Evolutionary conservation across 2,797 vertebrate genomes (phyloP).

Genomic region (Fundulus diaphanus): DNA sequence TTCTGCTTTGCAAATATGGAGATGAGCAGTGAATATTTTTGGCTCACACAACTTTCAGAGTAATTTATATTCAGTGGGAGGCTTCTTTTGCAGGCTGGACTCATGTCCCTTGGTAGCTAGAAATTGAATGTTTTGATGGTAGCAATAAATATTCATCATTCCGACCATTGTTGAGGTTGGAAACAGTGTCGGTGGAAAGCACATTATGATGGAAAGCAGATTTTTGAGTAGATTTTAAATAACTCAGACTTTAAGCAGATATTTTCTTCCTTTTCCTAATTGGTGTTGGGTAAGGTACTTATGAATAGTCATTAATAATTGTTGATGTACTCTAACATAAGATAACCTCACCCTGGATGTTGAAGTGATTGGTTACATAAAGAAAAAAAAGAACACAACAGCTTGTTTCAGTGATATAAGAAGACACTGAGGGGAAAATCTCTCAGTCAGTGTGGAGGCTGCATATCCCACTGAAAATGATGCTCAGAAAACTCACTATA

Average conservation of each 20-base stretch:
- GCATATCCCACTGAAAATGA: too few relatives aligned
- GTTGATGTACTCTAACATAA: neutral
- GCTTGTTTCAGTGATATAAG: neutral
- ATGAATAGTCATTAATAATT: neutral
- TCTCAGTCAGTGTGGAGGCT: too few relatives aligned
- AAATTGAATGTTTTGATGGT: constrained; percentile 2
- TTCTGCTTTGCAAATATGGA: neutral
- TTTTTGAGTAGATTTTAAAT: neutral
- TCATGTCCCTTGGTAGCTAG: neutral
- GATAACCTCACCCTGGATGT: neutral
- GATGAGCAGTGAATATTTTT: constrained; percentile 1
- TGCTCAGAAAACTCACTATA: too few relatives aligned
- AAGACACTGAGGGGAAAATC: too few relatives aligned
- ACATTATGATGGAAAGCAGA: neutral
- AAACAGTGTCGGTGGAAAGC: neutral
- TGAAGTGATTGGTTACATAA: neutral
- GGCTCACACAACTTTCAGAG: neutral
- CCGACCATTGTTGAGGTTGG: neutral
- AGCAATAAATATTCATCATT: constrained; percentile 1
- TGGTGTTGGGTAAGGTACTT: neutral
- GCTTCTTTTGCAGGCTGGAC: neutral
- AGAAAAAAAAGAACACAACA: neutral
- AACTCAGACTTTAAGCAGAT: neutral
- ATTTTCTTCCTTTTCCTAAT: neutral
- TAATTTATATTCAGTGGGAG: neutral